These are phyloP conservation scores for Dasyprocta punctata DNA, from an alignment of 2,113 vertebrate genomes.

Conservation along the genomic window DNA sequence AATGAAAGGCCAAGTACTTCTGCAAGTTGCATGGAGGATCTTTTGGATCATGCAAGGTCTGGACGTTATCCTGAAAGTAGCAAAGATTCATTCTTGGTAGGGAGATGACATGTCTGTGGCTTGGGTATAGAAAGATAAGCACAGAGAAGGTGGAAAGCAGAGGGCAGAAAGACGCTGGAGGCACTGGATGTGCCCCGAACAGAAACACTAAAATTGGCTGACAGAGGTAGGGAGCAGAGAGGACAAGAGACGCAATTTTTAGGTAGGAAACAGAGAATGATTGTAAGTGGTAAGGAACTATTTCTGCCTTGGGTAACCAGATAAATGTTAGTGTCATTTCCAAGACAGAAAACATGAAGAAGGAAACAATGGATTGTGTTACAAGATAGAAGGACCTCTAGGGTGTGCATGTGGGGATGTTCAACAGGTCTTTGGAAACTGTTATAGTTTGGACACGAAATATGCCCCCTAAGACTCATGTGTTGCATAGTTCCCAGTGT, in stretches of 20 bases:
- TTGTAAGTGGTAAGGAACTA: background rate
- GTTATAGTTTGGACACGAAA: background rate
- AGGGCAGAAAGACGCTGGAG: background rate
- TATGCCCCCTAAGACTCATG: background rate
- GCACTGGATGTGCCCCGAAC: background rate
- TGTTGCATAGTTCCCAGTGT: background rate
- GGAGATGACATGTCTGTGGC: background rate
- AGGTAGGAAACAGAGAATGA: background rate
- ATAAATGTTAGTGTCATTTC: background rate
- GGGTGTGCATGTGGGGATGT: accelerated
- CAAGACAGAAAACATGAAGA: background rate
- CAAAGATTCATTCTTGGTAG: background rate
- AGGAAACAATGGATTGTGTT: background rate
- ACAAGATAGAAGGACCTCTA: background rate
- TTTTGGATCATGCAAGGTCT: background rate
- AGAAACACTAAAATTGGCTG: background rate
- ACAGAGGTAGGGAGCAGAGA: background rate
- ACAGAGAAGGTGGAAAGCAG: background rate
- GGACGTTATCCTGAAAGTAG: background rate
- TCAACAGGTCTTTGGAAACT: background rate
- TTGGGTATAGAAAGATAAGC: background rate
- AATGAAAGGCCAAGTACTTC: background rate
- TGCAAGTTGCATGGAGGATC: background rate
- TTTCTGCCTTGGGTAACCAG: background rate
- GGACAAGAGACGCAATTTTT: background rate